These are phyloP conservation scores for Carettochelys insculpta DNA, from an alignment of 2,113 vertebrate genomes.

Conservation along the genomic window DNA sequence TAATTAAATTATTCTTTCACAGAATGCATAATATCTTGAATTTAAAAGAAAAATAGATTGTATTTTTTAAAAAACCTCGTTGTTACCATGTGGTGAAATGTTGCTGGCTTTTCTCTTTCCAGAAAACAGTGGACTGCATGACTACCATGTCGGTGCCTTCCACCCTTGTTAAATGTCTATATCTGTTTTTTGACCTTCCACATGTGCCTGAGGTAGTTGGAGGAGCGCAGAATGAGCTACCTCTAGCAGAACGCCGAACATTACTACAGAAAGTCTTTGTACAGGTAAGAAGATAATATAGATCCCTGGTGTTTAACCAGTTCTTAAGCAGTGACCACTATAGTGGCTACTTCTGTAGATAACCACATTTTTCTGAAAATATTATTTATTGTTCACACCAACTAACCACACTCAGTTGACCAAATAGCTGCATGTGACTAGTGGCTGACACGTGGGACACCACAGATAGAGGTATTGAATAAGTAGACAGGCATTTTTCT, in stretches of 20 bases:
- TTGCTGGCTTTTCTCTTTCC: constrained; percentile 13
- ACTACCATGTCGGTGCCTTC: constrained; percentile 99
- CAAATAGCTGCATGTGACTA: too few species aligned
- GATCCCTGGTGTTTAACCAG: too few species aligned
- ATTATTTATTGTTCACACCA: too few species aligned
- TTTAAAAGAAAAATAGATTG: neutral
- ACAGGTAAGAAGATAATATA: constrained; percentile 80
- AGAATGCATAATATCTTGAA: neutral
- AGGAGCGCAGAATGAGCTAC: constrained; percentile 91
- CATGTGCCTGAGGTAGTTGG: constrained; percentile 92
- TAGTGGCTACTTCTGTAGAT: too few species aligned
- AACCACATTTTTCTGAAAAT: too few species aligned
- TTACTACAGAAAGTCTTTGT: constrained; percentile 99
- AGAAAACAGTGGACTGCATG: constrained; percentile 99
- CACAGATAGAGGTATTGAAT: neutral
- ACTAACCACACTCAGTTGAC: too few species aligned
- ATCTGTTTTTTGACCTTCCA: constrained; percentile 99
- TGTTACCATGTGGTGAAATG: neutral
- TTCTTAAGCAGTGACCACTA: too few species aligned
- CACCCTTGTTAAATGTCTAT: constrained; percentile 98
- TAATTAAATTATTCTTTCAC: neutral
- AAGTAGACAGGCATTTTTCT: neutral
- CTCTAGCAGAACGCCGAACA: constrained; percentile 90
- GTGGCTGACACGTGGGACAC: too few species aligned
- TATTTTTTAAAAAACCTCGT: accelerated